Percentiles rank a stretch among this genome's conserved stretches.
Evolutionary conservation across 1,140 invertebrate genomes (phyloP).

Genomic region (Drosophila nigrodunni): DNA sequence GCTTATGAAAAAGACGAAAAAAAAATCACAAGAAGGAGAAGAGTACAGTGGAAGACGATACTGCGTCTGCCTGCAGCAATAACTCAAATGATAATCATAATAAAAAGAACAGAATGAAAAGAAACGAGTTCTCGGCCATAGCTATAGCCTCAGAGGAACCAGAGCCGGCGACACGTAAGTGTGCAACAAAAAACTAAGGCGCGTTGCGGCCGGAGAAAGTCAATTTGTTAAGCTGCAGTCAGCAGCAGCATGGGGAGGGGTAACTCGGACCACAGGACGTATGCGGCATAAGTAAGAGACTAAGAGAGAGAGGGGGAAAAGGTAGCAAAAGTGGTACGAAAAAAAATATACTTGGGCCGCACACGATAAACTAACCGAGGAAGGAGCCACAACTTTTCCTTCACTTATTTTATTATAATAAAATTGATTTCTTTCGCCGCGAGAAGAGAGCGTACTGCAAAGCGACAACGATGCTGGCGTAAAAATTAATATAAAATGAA

Average conservation of each 20-base stretch:
- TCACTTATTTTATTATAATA: constrained; percentile 81
- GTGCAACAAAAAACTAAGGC: constrained; percentile 70
- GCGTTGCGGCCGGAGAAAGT: constrained; percentile 76
- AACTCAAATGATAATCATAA: constrained; percentile 81
- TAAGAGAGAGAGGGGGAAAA: constrained; percentile 23
- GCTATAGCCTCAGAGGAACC: background rate
- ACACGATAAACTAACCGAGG: constrained; percentile 57
- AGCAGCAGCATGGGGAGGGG: constrained; percentile 18
- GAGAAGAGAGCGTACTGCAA: constrained; percentile 15
- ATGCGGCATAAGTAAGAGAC: constrained; percentile 25
- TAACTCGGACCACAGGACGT: constrained; percentile 25
- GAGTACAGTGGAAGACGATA: background rate
- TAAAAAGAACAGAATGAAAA: constrained; percentile 50
- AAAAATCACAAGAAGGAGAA: background rate
- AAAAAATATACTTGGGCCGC: constrained; percentile 64
- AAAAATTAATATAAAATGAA: constrained; percentile 83
- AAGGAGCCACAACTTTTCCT: constrained; percentile 64
- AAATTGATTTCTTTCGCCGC: constrained; percentile 74
- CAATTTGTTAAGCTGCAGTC: constrained; percentile 81
- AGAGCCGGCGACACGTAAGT: constrained; percentile 53
- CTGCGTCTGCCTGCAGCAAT: constrained; percentile 74
- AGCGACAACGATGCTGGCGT: constrained; percentile 61
- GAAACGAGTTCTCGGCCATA: constrained; percentile 28
- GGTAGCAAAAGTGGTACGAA: constrained; percentile 61
- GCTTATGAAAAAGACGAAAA: too few relatives aligned